Evolutionary conservation across 1,140 invertebrate species (phyloP).

Genomic region (Camponotus pennsylvanicus): DNA sequence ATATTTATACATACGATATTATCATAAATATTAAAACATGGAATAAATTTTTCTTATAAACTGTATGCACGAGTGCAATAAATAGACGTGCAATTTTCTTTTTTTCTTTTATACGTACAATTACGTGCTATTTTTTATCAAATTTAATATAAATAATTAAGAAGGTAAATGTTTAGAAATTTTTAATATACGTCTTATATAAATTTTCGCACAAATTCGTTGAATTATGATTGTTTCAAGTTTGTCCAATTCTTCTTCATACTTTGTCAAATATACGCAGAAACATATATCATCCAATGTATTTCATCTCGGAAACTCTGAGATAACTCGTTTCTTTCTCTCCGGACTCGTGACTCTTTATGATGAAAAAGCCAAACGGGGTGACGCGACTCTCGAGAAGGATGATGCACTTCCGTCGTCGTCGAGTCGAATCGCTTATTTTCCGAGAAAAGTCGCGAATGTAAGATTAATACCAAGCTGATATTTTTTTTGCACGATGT

Average conservation of each 20-base stretch:
- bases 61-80: background rate
- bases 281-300: background rate
- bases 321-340: background rate
- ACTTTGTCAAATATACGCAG: background rate
- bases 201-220: constrained; percentile 15
- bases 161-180: no score
- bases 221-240: constrained; percentile 1
- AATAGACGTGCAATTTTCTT: background rate
- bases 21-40: no score
- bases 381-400: background rate
- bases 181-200: background rate
- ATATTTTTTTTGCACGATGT: background rate
- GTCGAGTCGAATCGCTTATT: background rate
- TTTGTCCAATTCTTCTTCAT: background rate
- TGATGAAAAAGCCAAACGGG: constrained; percentile 11
- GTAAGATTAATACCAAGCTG: constrained; percentile 24
- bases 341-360: background rate
- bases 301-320: constrained; percentile 7
- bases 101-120: background rate
- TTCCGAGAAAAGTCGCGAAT: background rate
- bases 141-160: background rate
- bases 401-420: background rate
- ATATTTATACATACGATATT: background rate
- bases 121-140: background rate
- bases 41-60: no score